phyloP scores from a whole-genome alignment of 2,888 invertebrate species.

The Tenthredo livida region DNA sequence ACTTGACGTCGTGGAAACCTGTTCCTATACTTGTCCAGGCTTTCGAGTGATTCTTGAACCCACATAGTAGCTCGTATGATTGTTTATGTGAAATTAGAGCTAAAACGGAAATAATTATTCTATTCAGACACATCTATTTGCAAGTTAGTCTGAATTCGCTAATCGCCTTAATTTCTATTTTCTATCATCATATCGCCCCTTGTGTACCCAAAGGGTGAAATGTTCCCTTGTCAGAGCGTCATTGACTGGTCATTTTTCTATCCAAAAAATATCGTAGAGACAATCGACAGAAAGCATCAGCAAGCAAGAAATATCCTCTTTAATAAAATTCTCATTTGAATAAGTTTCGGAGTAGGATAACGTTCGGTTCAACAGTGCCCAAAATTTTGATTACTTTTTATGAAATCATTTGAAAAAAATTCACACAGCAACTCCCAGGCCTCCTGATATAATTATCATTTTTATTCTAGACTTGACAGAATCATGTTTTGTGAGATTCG shows the following conservation, averaged over 20 bases:
- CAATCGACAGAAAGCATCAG: background rate
- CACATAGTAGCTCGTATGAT: conserved; percentile 17
- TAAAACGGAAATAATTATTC: background rate
- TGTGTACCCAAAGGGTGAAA: background rate
- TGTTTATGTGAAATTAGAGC: conserved; percentile 5
- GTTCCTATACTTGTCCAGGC: conserved; percentile 34
- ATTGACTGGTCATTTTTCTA: background rate
- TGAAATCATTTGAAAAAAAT: background rate
- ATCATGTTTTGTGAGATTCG: background rate
- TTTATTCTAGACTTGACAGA: background rate
- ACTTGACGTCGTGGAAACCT: conserved; percentile 39
- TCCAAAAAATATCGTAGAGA: background rate
- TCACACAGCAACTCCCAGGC: background rate
- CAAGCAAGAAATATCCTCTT: background rate
- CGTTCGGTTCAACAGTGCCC: background rate
- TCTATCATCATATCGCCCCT: background rate
- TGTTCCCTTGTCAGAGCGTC: background rate
- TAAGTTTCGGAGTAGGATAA: background rate
- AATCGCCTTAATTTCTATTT: background rate
- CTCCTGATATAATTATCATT: background rate
- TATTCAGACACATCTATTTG: background rate
- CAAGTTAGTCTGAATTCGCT: background rate
- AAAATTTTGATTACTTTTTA: too few species aligned
- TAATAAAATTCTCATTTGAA: background rate
- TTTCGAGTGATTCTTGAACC: conserved; percentile 27